Base-by-base conservation (phyloP, 2,113 vertebrate genomes). In the Mus musculus region DNA sequence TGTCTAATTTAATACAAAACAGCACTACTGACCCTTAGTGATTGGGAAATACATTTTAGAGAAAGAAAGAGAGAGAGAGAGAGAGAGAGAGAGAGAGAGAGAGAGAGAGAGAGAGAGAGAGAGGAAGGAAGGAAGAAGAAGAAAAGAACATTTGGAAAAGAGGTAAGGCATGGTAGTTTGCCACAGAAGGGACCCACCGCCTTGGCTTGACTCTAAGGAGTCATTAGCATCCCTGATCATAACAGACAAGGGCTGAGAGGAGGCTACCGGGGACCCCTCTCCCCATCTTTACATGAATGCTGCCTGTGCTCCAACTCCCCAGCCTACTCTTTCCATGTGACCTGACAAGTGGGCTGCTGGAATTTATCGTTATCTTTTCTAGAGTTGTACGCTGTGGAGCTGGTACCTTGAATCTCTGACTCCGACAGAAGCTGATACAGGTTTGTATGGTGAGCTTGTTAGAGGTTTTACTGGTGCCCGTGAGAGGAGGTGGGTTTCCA, bases 381-480 rank as follows among this genome's bases (percentile, higher is more conserved):
- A 63, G 1, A 85, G 71, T 49, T 73, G 89, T 1, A 54, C 0
- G 52, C 9, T 49, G 76, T 13, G 59, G 65, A 75, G 39, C 12
- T 1, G 5, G 98, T 98, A 99, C 99, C 99, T 99, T 99, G 97
- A 99, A 99, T 94, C 99, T 98, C 89, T 99, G 99, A 92, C 99
- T 99, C 84, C 99, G 98, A 96, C 99, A 99, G 97, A 99, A 99
- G 95, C 99, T 99, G 98, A 99, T 99, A 95, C 99, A 99, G 84
- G 99, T 99, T 96, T 99, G 99, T 91, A 99, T 99, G 16, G 99
- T 99, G 36, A 99, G 99, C 80, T 99, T 99, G 97, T 99, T 99
- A 97, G 99, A 99, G 0, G 99, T 99, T 97, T 99, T 99, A 0
- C 99, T 99, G 98, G 98, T 98, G 1, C 99, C 99, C 16, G 99